Evolutionary conservation across 2,113 vertebrate genomes (phyloP).

Genomic region (Perccottus glenii): DNA sequence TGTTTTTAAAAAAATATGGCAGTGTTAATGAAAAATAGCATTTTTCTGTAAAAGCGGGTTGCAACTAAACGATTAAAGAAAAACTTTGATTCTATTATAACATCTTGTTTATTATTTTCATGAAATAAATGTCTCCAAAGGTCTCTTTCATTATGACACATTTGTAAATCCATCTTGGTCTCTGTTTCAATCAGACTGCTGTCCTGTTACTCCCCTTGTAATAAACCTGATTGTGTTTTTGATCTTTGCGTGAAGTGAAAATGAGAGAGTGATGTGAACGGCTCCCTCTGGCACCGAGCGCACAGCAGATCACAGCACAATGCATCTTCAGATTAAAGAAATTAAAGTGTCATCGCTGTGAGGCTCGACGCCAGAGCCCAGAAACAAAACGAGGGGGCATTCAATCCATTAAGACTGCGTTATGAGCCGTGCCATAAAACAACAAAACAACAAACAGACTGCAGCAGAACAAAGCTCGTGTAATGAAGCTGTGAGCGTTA

Average conservation of each 20-base stretch:
- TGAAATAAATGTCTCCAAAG: no score
- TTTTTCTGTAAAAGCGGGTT: no score
- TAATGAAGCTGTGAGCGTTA: conserved; percentile 18
- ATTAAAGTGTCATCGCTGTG: conserved; percentile 52
- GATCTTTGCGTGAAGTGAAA: neutral
- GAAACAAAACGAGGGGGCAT: conserved; percentile 28
- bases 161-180: neutral
- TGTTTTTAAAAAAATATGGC: no score
- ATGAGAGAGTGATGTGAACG: neutral
- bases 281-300: conserved; percentile 18
- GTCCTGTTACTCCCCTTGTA: neutral
- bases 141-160: no score
- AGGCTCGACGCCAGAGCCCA: conserved; percentile 4
- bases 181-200: neutral
- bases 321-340: conserved; percentile 49
- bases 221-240: neutral
- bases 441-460: conserved; percentile 33
- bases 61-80: no score
- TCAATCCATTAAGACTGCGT: conserved; percentile 38
- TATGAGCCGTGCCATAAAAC: conserved; percentile 22
- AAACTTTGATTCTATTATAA: no score
- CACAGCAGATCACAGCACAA: conserved; percentile 51
- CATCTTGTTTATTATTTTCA: no score
- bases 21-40: no score
- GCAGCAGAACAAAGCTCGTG: conserved; percentile 12